A percentile compares a stretch with the other conserved stretches of the same genome.
These are phyloP conservation scores for Callospermophilus lateralis DNA, from an alignment of 2,113 vertebrate genomes.

Conservation along the genomic window DNA sequence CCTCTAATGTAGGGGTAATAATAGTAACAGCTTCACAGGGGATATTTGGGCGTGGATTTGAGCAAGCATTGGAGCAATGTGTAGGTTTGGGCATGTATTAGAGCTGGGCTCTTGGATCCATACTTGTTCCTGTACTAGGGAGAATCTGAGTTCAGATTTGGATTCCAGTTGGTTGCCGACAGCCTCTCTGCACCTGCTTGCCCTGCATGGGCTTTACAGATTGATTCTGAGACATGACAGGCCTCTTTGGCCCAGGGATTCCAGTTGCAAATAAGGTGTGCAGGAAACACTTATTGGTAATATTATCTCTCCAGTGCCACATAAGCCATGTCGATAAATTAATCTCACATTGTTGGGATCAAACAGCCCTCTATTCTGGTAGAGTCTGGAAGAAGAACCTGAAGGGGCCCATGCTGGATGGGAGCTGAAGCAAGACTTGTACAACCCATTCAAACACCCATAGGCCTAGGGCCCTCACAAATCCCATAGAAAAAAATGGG, in stretches of 20 bases:
- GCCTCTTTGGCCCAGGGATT: not conserved
- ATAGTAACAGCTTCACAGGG: not conserved
- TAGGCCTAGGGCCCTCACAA: too few relatives aligned
- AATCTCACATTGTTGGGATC: constrained; percentile 88
- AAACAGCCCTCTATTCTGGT: constrained; percentile 80
- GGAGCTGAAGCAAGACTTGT: too few relatives aligned
- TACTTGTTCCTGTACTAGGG: fast-evolving
- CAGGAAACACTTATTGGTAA: constrained; percentile 79
- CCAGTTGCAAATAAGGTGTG: constrained; percentile 70
- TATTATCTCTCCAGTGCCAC: constrained; percentile 84
- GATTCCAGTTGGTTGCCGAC: fast-evolving
- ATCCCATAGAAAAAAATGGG: too few relatives aligned
- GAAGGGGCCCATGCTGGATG: too few relatives aligned
- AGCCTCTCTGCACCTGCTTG: fast-evolving
- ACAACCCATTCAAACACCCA: too few relatives aligned
- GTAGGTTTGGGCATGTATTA: fast-evolving
- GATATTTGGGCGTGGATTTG: not conserved
- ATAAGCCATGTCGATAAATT: constrained; percentile 89
- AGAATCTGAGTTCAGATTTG: not conserved
- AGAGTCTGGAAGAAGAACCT: too few relatives aligned
- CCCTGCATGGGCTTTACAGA: too few relatives aligned
- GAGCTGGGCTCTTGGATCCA: not conserved
- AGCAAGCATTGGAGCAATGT: fast-evolving
- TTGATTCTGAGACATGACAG: not conserved
- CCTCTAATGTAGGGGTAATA: not conserved